Evolutionary conservation across 1,140 invertebrate genomes (phyloP).

Genomic region (Caenorhabditis remanei): DNA sequence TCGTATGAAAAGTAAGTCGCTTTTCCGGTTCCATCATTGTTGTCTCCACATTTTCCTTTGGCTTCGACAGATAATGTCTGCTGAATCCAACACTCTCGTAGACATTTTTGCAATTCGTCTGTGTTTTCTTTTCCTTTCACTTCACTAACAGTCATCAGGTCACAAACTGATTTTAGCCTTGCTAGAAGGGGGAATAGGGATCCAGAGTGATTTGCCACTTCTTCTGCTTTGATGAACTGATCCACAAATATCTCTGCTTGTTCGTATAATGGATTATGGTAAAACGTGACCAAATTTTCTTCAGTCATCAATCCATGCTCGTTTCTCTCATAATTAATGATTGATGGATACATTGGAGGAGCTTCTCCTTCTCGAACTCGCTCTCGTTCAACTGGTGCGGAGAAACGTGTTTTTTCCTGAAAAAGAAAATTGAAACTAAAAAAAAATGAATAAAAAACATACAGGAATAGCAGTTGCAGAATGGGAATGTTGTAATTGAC

Average conservation of each 20-base stretch:
- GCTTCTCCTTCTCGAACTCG: constrained; percentile 41
- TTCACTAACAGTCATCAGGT: constrained; percentile 50
- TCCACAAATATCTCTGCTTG: constrained; percentile 59
- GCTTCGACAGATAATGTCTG: constrained; percentile 22
- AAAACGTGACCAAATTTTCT: constrained; percentile 55
- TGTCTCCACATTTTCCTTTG: constrained; percentile 60
- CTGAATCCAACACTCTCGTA: constrained; percentile 58
- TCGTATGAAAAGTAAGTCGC: constrained; percentile 7
- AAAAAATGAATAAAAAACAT: background rate
- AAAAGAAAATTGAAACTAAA: background rate
- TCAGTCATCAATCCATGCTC: constrained; percentile 60
- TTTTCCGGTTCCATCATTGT: constrained; percentile 51
- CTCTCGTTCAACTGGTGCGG: constrained; percentile 15
- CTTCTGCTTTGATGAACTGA: constrained; percentile 57
- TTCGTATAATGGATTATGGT: constrained; percentile 63
- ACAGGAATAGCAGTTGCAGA: background rate
- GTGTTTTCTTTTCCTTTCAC: constrained; percentile 59
- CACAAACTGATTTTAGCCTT: constrained; percentile 39
- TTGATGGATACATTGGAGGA: constrained; percentile 61
- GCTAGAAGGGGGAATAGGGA: constrained; percentile 45
- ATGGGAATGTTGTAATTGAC: constrained; percentile 6
- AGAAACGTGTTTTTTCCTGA: constrained; percentile 24
- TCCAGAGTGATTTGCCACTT: constrained; percentile 38
- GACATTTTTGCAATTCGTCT: constrained; percentile 46
- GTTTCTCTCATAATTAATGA: constrained; percentile 34